Evolutionary conservation across 2,113 vertebrate species (phyloP), one percentile per base, ranked within the genome.

Genomic region (Piaya cayana): DNA sequence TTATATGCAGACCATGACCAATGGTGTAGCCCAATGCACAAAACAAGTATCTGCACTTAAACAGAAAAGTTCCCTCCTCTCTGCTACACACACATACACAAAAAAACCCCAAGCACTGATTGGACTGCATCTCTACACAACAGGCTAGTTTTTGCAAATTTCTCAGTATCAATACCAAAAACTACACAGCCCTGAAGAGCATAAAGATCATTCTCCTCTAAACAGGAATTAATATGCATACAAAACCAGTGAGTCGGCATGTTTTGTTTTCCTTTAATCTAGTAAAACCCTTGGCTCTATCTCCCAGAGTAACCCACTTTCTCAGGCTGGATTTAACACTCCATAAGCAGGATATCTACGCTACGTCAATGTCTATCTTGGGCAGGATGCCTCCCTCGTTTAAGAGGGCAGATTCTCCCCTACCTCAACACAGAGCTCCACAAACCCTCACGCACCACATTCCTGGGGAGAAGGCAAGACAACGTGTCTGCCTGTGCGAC

Each of bases 401-500:
- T 10, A 59, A 37, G 29, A 3, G 2, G 2, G n/a, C 29, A 12
- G 2, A 52, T 55, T 52, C 30, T 67, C 74, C 4, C 9, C 30
- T 18, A 15, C n/a, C 25, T 26, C 47, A 76, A 62, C 76, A 26
- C 2, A 42, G 64, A 90, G 82, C 37, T 9, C 4, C 30, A 6
- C 36, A 39, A n/a, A 29, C 2, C 9, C 8, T 34, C 10, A 62
- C 2, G 10, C 0, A 12, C 11, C 43, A 23, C 15, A 18, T 1
- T 22, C 0, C 39, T 39, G 43, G 27, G 17, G 25, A 52, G 64
- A 43, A 64, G 8, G 63, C 34, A 45, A n/a, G 4, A 4, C 23
- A 2, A 18, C 9, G 16, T 6, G 14, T 1, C 1, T 20, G 52
- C 23, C 18, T 13, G 16, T 1, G 1, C 20, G 39, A 4, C 16